Conservation (phyloP, 2,888 invertebrate genomes). For the Pterostichus madidus region DNA sequence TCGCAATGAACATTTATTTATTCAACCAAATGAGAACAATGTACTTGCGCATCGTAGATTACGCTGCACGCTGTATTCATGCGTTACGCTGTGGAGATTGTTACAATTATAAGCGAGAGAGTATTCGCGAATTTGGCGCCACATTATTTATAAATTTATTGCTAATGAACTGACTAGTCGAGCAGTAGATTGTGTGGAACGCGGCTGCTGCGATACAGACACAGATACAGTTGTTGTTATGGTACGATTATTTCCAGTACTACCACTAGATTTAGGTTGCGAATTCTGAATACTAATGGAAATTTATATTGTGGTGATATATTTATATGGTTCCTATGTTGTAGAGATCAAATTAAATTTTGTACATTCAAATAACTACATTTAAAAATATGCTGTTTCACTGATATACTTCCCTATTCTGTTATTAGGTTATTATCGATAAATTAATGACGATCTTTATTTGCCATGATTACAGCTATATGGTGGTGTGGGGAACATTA, state of each 20-base stretch:
- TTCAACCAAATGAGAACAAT: constrained; percentile 3
- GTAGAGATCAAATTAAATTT: too few species aligned
- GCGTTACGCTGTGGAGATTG: neutral
- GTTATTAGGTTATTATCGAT: too few species aligned
- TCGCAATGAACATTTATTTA: neutral
- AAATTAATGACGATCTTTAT: too few species aligned
- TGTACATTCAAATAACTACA: too few species aligned
- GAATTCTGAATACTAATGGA: constrained; percentile 35
- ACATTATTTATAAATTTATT: constrained; percentile 46
- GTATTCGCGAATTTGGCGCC: neutral
- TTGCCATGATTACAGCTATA: too few species aligned
- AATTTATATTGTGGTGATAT: too few species aligned
- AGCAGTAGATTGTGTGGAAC: constrained; percentile 13
- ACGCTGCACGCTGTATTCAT: neutral
- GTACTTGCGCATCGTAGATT: neutral
- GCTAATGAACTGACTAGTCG: constrained; percentile 29
- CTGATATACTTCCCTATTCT: too few species aligned
- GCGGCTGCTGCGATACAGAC: neutral
- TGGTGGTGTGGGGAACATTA: too few species aligned
- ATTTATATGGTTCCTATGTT: too few species aligned
- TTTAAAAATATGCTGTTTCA: too few species aligned
- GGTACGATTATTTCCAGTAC: neutral
- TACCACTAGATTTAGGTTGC: neutral
- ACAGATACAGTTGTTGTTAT: neutral
- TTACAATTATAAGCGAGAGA: neutral